phyloP scores from a whole-genome alignment of 2,113 vertebrate species.

The Pelvicachromis taeniatus region DNA sequence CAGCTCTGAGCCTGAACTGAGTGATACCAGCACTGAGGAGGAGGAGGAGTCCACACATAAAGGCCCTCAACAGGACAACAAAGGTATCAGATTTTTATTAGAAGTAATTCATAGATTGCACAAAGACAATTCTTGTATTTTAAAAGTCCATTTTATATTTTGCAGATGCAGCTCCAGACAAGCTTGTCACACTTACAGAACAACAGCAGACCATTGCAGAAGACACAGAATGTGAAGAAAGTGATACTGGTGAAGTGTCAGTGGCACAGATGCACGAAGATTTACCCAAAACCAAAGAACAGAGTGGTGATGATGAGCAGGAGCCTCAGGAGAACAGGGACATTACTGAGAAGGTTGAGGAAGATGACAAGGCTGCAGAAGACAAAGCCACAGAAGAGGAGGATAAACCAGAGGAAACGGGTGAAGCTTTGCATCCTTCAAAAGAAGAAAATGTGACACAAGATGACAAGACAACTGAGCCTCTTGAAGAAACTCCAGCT shows the following conservation, averaged over 20 bases:
- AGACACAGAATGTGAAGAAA: slow-evolving; percentile 20
- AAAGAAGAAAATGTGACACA: not conserved
- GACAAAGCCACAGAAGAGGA: not conserved
- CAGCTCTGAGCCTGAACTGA: slow-evolving; percentile 69
- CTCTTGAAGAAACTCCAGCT: not conserved
- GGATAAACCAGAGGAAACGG: not conserved
- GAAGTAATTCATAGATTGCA: not conserved
- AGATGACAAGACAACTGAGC: not conserved
- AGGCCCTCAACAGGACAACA: slow-evolving; percentile 1
- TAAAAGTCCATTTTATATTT: not conserved
- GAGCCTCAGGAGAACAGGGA: not conserved
- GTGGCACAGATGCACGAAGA: not conserved
- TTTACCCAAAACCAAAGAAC: not conserved
- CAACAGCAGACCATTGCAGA: not conserved
- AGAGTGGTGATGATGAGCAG: not conserved
- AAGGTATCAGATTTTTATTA: slow-evolving; percentile 12
- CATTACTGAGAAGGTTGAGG: not conserved
- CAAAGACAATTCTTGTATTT: not conserved
- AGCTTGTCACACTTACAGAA: not conserved
- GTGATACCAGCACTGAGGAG: slow-evolving; percentile 67
- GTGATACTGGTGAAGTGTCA: not conserved
- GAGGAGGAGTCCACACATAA: slow-evolving; percentile 39
- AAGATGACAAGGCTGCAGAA: not conserved
- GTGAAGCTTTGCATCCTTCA: not conserved
- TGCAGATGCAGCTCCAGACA: slow-evolving; percentile 33